Percentiles rank a stretch among this genome's conserved stretches.
Conservation (phyloP, 2,113 vertebrate genomes). For the Ictidomys tridecemlineatus region DNA sequence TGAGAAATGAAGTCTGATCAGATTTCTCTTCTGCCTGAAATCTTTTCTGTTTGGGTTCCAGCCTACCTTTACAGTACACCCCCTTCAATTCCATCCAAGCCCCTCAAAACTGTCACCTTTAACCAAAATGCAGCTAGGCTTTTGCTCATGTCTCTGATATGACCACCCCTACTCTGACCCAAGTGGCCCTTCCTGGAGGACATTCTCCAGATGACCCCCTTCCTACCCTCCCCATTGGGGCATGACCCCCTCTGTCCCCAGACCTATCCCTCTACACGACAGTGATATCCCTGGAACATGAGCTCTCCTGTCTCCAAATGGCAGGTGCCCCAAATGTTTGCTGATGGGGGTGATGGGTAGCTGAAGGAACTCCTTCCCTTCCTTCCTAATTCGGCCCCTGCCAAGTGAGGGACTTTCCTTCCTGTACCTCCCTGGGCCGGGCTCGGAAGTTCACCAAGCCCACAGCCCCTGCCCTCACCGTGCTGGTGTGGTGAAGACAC, state of each 20-base stretch:
- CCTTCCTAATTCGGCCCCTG: neutral
- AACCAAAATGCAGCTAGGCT: neutral
- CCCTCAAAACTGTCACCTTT: neutral
- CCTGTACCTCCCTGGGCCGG: neutral
- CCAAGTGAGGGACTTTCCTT: neutral
- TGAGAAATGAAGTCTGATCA: neutral
- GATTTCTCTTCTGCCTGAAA: neutral
- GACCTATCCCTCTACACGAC: neutral
- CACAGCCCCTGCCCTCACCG: neutral
- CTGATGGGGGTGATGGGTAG: neutral
- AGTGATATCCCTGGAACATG: neutral
- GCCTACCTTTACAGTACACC: neutral
- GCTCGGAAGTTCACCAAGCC: neutral
- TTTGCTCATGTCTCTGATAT: too few species aligned
- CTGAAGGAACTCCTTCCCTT: neutral
- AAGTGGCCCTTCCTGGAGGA: neutral
- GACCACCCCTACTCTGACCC: neutral
- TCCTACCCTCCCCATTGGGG: neutral
- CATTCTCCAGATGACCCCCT: neutral
- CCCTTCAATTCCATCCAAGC: neutral
- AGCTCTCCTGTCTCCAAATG: neutral
- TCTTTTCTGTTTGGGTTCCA: neutral
- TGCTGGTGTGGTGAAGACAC: neutral
- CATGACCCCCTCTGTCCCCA: fast-evolving
- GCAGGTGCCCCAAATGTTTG: neutral